Evolutionary conservation across 1,140 invertebrate species (phyloP), one percentile per base, ranked within the genome.

Genomic region (Oscheius sp.): DNA sequence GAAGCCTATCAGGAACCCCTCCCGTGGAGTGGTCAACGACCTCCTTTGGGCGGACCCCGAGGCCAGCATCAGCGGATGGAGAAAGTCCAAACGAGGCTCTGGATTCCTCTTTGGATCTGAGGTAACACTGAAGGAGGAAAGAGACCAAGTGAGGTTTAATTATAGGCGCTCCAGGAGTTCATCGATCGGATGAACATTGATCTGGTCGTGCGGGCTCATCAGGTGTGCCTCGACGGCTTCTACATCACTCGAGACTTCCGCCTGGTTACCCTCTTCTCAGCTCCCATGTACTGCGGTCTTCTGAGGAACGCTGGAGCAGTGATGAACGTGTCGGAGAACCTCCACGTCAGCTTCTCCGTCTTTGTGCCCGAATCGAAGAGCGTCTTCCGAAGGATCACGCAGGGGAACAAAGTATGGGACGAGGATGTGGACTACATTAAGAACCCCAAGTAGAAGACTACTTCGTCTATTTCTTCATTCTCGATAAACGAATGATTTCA

Each of bases 151-250:
- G n/a, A n/a, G n/a, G n/a, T n/a, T n/a, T n/a, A n/a, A n/a, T n/a
- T n/a, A n/a, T n/a, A n/a, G 86, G 91, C 95, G 80, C 93, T 95
- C 13, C 91, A 91, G 73, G 95, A 95, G 87, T 97, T 97, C 88
- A 87, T 62, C 32, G 29, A 46, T 20, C 52, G 58, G 26, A 31
- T 67, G 2, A 29, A 67, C 2, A 71, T 71, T 29, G 68, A 71
- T 3, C 18, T 71, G 7, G 38, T 71, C 55, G 55, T 29, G 2
- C 3, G 68, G 10, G 68, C 68, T 18, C 68, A 69, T 69, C 67
- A 69, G 32, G 87, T 88, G 64, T 87, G 88, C 13, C 87, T n/a
- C n/a, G n/a, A n/a, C 10, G 87, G 87, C 18, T 88, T 88, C 79
- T 87, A 88, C 77, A 88, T 88, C 74, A 87, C 88, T 82, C 62